Base-by-base conservation (phyloP, 2,888 invertebrate species). In the Eumerus sabulonum region DNA sequence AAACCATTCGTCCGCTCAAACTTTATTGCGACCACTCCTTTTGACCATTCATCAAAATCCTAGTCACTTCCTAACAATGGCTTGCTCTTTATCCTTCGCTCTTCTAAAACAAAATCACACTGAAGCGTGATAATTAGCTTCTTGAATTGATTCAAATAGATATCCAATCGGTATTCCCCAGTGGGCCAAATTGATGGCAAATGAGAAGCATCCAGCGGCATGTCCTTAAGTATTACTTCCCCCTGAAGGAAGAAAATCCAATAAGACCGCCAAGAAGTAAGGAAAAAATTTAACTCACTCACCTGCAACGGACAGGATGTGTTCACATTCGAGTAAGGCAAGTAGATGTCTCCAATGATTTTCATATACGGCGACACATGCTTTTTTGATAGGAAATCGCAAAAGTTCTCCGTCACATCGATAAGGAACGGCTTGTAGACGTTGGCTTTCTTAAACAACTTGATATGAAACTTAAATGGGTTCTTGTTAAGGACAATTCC, bases 261-360 rank as follows among this genome's bases (percentile, higher is more conserved):
- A 27, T n/a, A n/a, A n/a, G n/a, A n/a, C n/a, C n/a, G n/a, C n/a
- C n/a, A n/a, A n/a, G n/a, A n/a, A n/a, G n/a, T n/a, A n/a, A n/a
- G n/a, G n/a, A n/a, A n/a, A n/a, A n/a, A n/a, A n/a, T n/a, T n/a
- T n/a, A n/a, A 27, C 27, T 27, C 27, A 2, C n/a, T 40, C 9
- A 40, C 40, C 40, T 40, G n/a, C 11, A n/a, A 7, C 40, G n/a
- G 40, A 40, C 40, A 40, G 36, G 36, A 36, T 9, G 5, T 40
- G 1, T 74, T 74, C 19, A 74, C 35, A 19, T 74, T 74, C 1
- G 67, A 17, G 13, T 56, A 74, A 0, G 67, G 62, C 4, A 56
- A 14, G 35, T 44, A 68, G 1, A 68, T 27, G 9, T 42, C 17
- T 11, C 44, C 42, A 1, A 74, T n/a, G 1, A 62, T 7, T 13